Percentiles rank a stretch among this genome's conserved stretches.
Conservation (phyloP, 35 echinoderm and acorn worm genomes). For the Strongylocentrotus purpuratus region DNA sequence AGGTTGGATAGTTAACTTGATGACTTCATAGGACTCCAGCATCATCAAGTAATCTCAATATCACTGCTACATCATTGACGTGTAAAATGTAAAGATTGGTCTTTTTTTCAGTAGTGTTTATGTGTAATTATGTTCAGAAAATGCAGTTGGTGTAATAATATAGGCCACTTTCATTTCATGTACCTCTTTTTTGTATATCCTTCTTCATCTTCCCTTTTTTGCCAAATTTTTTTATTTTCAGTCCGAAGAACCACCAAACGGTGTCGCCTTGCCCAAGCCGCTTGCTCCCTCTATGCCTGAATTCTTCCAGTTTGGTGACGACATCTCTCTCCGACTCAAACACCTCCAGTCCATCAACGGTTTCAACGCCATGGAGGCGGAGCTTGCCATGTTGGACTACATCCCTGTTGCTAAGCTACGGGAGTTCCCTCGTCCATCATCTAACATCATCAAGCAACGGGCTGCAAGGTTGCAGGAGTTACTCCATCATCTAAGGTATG, state of each 20-base stretch:
- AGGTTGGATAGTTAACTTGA: no score
- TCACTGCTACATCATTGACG: no score
- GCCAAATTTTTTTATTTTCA: neutral
- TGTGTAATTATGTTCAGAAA: no score
- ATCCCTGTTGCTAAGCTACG: constrained; percentile 76
- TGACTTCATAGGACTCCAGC: no score
- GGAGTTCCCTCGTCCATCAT: constrained; percentile 83
- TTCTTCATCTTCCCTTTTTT: neutral
- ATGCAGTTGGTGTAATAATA: no score
- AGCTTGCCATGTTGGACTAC: constrained; percentile 82
- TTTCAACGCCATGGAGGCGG: constrained; percentile 76
- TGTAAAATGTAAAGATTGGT: no score
- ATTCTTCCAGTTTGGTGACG: constrained; percentile 87
- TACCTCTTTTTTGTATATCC: no score
- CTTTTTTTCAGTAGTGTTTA: no score
- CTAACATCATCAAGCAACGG: constrained; percentile 75
- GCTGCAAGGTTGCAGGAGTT: constrained; percentile 87
- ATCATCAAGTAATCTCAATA: no score
- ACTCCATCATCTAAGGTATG: constrained; percentile 31
- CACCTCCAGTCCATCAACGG: constrained; percentile 81
- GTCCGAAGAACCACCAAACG: neutral
- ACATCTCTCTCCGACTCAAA: constrained; percentile 66
- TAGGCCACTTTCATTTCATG: no score
- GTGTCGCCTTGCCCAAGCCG: neutral
- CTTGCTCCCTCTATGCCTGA: constrained; percentile 54